Base-by-base conservation (phyloP, 1,140 invertebrate genomes). In the Drosophila willistoni region DNA sequence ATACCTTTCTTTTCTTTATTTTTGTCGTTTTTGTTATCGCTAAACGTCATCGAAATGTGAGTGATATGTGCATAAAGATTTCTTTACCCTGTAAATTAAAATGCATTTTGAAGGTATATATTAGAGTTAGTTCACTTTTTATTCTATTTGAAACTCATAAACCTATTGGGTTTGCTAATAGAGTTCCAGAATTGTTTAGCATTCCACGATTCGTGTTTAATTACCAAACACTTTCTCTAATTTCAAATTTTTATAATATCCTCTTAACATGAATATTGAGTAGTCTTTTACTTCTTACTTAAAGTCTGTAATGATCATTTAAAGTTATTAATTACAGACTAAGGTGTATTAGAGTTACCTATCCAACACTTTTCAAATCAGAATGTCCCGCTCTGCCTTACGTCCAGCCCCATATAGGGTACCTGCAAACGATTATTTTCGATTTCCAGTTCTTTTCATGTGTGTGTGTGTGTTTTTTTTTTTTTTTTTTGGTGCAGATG, bases 21-120 rank as follows among this genome's bases (percentile, higher is more conserved):
- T 17, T 17, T 9, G 14, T 51, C 17, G 44, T 55, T 33, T 47
- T 42, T 77, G 25, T 71, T 71, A 83, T 86, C 79, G 68, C 67
- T 80, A 72, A 89, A 55, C 76, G 83, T 76, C 76, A 87, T 86
- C 82, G 78, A 86, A 86, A 86, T 86, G 82, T 73, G 79, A 86
- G 82, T 73, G 84, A 87, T 82, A 62, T 82, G 67, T 72, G 77
- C 72, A 73, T 68, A 83, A 64, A 70, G 71, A 85, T 85, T 79
- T 64, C 17, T 19, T 22, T 51, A 51, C 44, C 17, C 17, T 22
- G 44, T 51, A 51, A n/a, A 3, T 12, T 0, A 22, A 10, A 10
- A 3, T 29, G 6, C 29, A 29, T 7, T 29, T 29, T 6, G 6
- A 29, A 29, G 25, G 6, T 2, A 44, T n/a, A 17, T 14, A 7